Base-by-base conservation (phyloP, 2,113 vertebrate species). In the Spheniscus mendiculus region DNA sequence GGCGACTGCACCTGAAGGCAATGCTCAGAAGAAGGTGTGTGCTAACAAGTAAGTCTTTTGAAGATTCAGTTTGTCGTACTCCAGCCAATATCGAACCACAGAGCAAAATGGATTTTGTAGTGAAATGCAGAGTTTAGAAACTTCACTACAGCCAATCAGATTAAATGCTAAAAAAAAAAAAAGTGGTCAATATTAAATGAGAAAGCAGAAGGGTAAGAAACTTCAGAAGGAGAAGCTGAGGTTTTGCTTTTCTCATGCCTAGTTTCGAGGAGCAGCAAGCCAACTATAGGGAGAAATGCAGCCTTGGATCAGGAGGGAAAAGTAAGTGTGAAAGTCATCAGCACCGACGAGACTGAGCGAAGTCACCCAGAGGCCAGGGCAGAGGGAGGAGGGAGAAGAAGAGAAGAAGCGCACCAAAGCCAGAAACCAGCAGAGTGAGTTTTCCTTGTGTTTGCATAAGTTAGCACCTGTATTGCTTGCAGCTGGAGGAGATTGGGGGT, bases 401-500 rank as follows among this genome's bases (percentile, higher is more conserved):
- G 40, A 58, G 74, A 36, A 79, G 80, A 40, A 89, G 56, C 12
- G 0, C 44, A 55, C 53, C 20, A 49, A 42, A 90, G 58, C 14
- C 49, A 86, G 84, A 95, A 96, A 95, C 92, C 52, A 92, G 92
- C 83, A 65, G 93, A 94, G 89, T 96, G 95, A 97, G 93, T 97
- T 97, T 90, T 89, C n/a, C 70, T 80, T 70, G 56, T 89, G 61
- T 94, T 97, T 96, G 91, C 70, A 45, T 91, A 91, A 83, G 87
- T 95, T 78, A 87, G 93, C 97, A 98, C 97, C 97, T 98, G 97
- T 92, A 66, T 85, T 83, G 85, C 94, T 97, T 73, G 91, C 88
- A 95, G 78, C 81, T 84, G 93, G 76, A 92, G 44, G 26, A 77
- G 74, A 13, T 42, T 70, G 63, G 30, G 40, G 92, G 79, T 42